Percentiles rank a stretch among this genome's conserved stretches.
Conservation (phyloP, 2,888 invertebrate species). For the Caenorhabditis angaria region DNA sequence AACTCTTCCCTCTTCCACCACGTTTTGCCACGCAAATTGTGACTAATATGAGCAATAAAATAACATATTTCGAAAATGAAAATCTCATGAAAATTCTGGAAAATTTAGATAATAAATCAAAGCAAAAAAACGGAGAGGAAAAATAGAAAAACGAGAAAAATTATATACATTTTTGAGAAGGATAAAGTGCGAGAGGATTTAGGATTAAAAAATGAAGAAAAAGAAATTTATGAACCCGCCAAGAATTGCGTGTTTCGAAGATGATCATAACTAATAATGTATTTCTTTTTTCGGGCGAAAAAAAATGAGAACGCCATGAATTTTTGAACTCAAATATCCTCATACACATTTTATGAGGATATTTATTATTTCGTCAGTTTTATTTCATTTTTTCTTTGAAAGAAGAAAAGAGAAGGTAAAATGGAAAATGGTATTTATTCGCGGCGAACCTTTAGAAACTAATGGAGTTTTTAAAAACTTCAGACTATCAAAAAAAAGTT, state of each 20-base stretch:
- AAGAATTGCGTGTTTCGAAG: not conserved
- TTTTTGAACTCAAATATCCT: not conserved
- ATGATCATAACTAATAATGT: too few species aligned
- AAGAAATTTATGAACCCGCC: too few species aligned
- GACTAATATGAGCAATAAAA: slow-evolving; percentile 7
- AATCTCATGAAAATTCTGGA: slow-evolving; percentile 16
- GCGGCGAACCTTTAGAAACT: too few species aligned
- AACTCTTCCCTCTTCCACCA: slow-evolving; percentile 11
- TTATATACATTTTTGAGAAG: not conserved
- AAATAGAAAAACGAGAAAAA: not conserved
- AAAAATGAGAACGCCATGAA: not conserved
- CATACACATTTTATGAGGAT: not conserved
- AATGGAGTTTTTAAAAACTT: too few species aligned
- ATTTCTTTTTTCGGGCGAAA: not conserved
- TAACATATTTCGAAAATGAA: slow-evolving; percentile 19
- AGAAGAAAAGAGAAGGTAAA: too few species aligned
- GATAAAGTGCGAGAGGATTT: not conserved
- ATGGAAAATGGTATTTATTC: too few species aligned
- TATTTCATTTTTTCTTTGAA: too few species aligned
- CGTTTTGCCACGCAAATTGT: slow-evolving; percentile 16
- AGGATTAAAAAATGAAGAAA: not conserved
- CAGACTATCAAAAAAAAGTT: too few species aligned
- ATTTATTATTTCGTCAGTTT: not conserved
- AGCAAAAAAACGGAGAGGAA: not conserved
- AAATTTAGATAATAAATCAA: not conserved